Percentiles rank a stretch among this genome's conserved stretches.
Evolutionary conservation across 1,140 invertebrate species (phyloP).

Genomic region (Penaeus japonicus): DNA sequence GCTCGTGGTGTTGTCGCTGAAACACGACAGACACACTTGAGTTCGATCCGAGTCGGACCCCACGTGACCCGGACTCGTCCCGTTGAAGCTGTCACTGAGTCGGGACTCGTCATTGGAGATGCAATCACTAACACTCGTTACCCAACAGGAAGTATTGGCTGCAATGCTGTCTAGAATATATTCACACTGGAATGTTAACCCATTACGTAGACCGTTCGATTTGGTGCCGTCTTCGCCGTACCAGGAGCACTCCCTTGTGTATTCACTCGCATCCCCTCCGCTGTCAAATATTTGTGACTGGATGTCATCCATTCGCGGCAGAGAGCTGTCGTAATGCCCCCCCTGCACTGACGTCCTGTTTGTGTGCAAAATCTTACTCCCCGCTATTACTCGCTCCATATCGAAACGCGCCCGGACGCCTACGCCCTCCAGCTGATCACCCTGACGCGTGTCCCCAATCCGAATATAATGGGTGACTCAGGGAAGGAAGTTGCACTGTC

Average conservation of each 20-base stretch:
- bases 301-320: not conserved
- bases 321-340: not conserved
- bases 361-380: too few relatives aligned
- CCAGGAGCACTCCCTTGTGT: not conserved
- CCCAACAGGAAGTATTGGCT: constrained; percentile 17
- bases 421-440: too few relatives aligned
- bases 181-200: constrained; percentile 37
- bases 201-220: not conserved
- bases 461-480: too few relatives aligned
- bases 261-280: not conserved
- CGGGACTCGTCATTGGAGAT: not conserved
- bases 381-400: too few relatives aligned
- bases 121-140: constrained; percentile 32
- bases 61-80: not conserved
- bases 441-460: too few relatives aligned
- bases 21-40: constrained; percentile 20
- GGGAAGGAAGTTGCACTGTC: too few relatives aligned
- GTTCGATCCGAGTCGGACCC: not conserved
- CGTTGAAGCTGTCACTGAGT: not conserved
- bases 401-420: too few relatives aligned
- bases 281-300: constrained; percentile 38
- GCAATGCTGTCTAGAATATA: constrained; percentile 15
- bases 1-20: constrained; percentile 19
- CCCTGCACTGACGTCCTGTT: not conserved
- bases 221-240: not conserved